Evolutionary conservation across 2,113 vertebrate genomes (phyloP).

Genomic region (Serinus canaria): DNA sequence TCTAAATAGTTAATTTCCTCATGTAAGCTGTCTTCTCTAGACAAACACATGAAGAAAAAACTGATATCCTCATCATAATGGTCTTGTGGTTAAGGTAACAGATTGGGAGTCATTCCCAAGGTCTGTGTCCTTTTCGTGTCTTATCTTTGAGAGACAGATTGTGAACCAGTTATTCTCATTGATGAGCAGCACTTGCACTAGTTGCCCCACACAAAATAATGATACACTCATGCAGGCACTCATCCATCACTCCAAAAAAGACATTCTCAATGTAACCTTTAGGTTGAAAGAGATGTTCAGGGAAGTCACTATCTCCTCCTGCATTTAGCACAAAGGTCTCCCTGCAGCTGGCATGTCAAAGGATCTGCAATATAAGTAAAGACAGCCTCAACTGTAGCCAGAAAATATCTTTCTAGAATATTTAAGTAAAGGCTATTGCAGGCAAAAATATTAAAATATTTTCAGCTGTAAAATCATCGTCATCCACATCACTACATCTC

Average conservation of each 20-base stretch:
- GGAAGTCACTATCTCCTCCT: constrained; percentile 12
- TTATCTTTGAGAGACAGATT: constrained; percentile 53
- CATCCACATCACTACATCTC: neutral
- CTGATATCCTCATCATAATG: neutral
- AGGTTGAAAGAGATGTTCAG: neutral
- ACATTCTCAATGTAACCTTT: constrained; percentile 23
- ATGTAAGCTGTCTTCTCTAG: neutral
- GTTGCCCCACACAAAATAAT: constrained; percentile 2
- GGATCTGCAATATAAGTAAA: neutral
- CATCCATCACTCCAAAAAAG: constrained; percentile 11
- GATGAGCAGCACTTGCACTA: neutral
- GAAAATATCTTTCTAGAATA: neutral
- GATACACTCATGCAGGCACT: neutral
- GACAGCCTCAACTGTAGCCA: neutral
- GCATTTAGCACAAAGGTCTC: constrained; percentile 5
- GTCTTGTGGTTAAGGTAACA: neutral
- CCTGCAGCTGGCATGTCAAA: neutral
- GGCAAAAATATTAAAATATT: neutral
- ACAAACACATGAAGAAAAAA: neutral
- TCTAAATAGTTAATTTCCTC: neutral
- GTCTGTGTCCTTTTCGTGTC: constrained; percentile 14
- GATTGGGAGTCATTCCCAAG: neutral
- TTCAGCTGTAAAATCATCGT: neutral
- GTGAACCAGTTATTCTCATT: constrained; percentile 2
- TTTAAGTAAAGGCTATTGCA: neutral